A percentile compares a stretch with the other conserved stretches of the same genome.
Conservation (phyloP, 92 coral and sea anemone genomes). For the Anthopleura xanthogrammica region DNA sequence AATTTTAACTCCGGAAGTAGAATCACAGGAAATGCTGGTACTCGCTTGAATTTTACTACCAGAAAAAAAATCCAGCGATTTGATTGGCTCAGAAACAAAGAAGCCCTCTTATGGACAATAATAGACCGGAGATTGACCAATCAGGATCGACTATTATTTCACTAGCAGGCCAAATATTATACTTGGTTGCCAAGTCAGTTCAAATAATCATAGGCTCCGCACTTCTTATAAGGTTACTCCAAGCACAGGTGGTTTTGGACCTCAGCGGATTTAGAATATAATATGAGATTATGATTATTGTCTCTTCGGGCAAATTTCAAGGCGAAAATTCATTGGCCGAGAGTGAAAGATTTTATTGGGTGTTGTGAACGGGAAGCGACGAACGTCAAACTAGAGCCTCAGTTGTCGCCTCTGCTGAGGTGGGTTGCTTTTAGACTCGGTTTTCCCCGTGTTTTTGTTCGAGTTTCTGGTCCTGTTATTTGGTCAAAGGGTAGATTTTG, state of each 20-base stretch:
- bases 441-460: slow-evolving; percentile 33
- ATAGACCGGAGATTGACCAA: slow-evolving; percentile 48
- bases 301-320: slow-evolving; percentile 77
- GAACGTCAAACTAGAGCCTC: slow-evolving; percentile 46
- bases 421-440: slow-evolving; percentile 39
- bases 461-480: slow-evolving; percentile 25
- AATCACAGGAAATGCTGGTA: slow-evolving; percentile 38
- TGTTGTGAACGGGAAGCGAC: slow-evolving; percentile 66
- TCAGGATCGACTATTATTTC: slow-evolving; percentile 46
- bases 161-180: slow-evolving; percentile 64
- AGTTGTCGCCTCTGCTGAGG: slow-evolving; percentile 51
- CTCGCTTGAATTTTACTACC: slow-evolving; percentile 29
- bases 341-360: slow-evolving; percentile 71
- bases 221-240: slow-evolving; percentile 16
- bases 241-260: slow-evolving; percentile 70
- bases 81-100: slow-evolving; percentile 32
- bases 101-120: slow-evolving; percentile 17
- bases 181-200: slow-evolving; percentile 57
- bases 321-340: slow-evolving; percentile 78
- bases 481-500: slow-evolving; percentile 31
- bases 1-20: slow-evolving; percentile 19
- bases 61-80: slow-evolving; percentile 15
- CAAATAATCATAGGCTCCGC: slow-evolving; percentile 42
- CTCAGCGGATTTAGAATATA: slow-evolving; percentile 95
- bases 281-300: slow-evolving; percentile 91